Conservation (phyloP, 2,888 invertebrate genomes). For the Chesias legatella region DNA sequence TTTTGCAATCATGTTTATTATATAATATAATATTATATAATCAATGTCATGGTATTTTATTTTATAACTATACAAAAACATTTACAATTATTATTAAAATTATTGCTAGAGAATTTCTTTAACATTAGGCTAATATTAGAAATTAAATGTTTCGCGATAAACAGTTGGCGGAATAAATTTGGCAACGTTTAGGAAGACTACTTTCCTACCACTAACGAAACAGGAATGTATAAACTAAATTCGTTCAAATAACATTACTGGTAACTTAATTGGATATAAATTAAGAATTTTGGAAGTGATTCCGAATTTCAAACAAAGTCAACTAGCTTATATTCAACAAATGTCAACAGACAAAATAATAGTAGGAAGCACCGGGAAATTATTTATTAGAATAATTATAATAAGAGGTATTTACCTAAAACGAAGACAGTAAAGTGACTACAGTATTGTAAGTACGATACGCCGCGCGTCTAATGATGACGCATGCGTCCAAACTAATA, state of each 20-base stretch:
- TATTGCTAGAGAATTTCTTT: constrained; percentile 79
- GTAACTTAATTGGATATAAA: constrained; percentile 73
- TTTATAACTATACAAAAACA: constrained; percentile 76
- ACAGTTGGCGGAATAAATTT: constrained; percentile 76
- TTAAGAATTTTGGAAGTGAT: constrained; percentile 46
- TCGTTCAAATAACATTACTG: constrained; percentile 74
- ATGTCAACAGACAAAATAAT: constrained; percentile 74
- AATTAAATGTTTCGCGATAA: constrained; percentile 72
- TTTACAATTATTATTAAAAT: constrained; percentile 74
- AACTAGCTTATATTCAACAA: constrained; percentile 69
- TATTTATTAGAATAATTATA: constrained; percentile 55
- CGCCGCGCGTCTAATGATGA: background rate
- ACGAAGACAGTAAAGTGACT: constrained; percentile 13
- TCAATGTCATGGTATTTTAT: constrained; percentile 55
- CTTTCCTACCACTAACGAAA: constrained; percentile 78
- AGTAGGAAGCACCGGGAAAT: constrained; percentile 75
- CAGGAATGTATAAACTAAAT: constrained; percentile 78
- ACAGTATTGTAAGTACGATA: constrained; percentile 1
- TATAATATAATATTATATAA: constrained; percentile 49
- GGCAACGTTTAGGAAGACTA: constrained; percentile 80
- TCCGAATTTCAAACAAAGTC: constrained; percentile 60
- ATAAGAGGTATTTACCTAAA: constrained; percentile 12
- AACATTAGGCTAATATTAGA: constrained; percentile 69
- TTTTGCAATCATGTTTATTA: constrained; percentile 43
- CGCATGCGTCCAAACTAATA: constrained; percentile 3